Base-by-base conservation (phyloP, 2,888 invertebrate genomes). In the Parasteatoda lunata region DNA sequence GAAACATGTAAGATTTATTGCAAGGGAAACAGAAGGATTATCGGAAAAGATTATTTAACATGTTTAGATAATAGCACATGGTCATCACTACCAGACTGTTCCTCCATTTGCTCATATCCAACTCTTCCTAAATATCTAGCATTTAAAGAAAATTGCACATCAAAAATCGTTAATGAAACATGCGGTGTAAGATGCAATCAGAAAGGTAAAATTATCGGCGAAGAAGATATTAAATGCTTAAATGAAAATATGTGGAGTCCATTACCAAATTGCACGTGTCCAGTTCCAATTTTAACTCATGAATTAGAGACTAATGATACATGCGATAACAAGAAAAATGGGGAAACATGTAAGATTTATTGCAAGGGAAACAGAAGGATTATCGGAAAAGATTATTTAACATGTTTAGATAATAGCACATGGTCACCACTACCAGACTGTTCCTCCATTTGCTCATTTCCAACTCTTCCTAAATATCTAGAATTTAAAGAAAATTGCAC, bases 201-300 rank as follows among this genome's bases (percentile, higher is more conserved):
- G 3, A 15, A 49, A 4, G 51, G 51, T 8, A 49, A 45, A 1
- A 15, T 69, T 4, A 48, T 69, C 13, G 70, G 82, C 0, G 45
- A 30, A 8, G 45, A 30, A 7, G 54, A 7, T 4, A 64, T 82
- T n/a, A 0, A 5, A 4, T 82, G 76, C 7, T 7, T 76, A 3
- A 68, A 64, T 5, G 13, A 64, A 11, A 77, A 51, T 0, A 48
- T 51, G 13, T 83, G 83, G 77, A 52, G 52, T 13, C 13, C 13
- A 5, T n/a, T 51, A 7, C 78, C 78, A 0, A n/a, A 4, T 5
- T 78, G 78, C 49, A 49, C 70, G 9, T 78, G 78, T 9, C 70
- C 78, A 0, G 5, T 4, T 5, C 70, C 52, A 13, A 48, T 13
- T 59, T 9, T 71, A 5, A 13, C 15, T 5, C 48, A 70, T 11